Evolutionary conservation across 2,113 vertebrate species (phyloP), one percentile per base, ranked within the genome.

Genomic region (Colossoma macropomum): DNA sequence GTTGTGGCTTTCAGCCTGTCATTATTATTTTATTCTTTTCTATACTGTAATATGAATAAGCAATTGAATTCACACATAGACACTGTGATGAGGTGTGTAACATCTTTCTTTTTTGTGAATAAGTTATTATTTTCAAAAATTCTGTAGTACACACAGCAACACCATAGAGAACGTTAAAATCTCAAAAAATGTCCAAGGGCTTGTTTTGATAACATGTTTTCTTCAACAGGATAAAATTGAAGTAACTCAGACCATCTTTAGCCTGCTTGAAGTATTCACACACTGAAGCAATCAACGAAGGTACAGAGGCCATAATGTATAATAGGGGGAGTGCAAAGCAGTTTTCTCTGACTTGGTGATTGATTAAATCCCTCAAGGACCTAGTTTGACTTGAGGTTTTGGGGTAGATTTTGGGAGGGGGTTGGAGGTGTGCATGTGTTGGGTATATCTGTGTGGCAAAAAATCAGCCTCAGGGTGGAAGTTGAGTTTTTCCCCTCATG

Each of bases 311-410:
- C 21, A 38, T 41, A 41, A 17, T 80, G 78, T 80, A 62, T 45
- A 52, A 60, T 12, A 63, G 56, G 52, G 66, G 52, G 38, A 59
- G 65, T 56, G 65, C 34, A 80, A 60, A 70, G 45, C 52, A 48
- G 79, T 60, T 80, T 83, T 52, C 52, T 62, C n/a, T 80, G 60
- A 84, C 25, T 70, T 21, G 16, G 84, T 89, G 89, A 93, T 91
- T 92, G 89, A 90, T 91, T 90, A 86, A 90, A 86, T 88, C 86
- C 85, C 86, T 77, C 59, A 68, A 75, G 81, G 34, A 80, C 56
- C 41, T 77, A 62, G 4, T 45, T 60, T 45, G 77, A 80, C 54
- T 69, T 68, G 52, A 45, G 77, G 54, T 66, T 59, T 25, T 30
- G 45, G 17, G 48, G 76, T 23, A 34, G 32, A 16, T 17, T 19